Evolutionary conservation across 1,140 invertebrate species (phyloP).

Genomic region (Potamilus streckersoni): DNA sequence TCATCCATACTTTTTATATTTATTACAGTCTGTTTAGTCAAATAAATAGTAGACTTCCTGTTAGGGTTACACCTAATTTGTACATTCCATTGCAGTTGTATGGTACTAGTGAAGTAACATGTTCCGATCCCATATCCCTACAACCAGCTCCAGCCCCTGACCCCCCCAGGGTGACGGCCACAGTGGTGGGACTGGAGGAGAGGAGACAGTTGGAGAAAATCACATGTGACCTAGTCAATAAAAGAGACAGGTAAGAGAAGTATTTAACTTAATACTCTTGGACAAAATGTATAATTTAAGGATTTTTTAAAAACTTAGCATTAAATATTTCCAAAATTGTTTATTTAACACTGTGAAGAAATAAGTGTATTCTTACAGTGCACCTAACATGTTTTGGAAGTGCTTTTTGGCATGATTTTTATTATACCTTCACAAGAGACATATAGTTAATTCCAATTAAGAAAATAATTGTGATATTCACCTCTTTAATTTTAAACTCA

Average conservation of each 20-base stretch:
- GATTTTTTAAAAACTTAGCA: neutral
- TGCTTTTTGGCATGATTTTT: too few relatives aligned
- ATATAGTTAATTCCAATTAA: too few relatives aligned
- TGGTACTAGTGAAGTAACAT: conserved; percentile 59
- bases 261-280: neutral
- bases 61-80: too few relatives aligned
- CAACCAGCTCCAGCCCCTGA: conserved; percentile 61
- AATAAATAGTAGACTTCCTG: too few relatives aligned
- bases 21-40: too few relatives aligned
- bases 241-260: conserved; percentile 58
- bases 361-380: too few relatives aligned
- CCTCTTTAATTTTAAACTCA: too few relatives aligned
- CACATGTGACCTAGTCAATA: conserved; percentile 66
- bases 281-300: neutral
- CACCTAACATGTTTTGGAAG: too few relatives aligned
- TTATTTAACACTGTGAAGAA: too few relatives aligned
- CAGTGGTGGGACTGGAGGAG: conserved; percentile 64
- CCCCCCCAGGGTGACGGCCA: conserved; percentile 62
- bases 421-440: too few relatives aligned
- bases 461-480: too few relatives aligned
- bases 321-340: neutral
- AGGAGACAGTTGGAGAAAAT: conserved; percentile 64
- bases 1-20: too few relatives aligned
- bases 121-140: conserved; percentile 59
- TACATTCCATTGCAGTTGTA: conserved; percentile 51